Percentiles rank a stretch among this genome's conserved stretches.
These are phyloP conservation scores for Miltochrista miniata DNA, from an alignment of 2,888 invertebrate genomes.

Conservation along the genomic window DNA sequence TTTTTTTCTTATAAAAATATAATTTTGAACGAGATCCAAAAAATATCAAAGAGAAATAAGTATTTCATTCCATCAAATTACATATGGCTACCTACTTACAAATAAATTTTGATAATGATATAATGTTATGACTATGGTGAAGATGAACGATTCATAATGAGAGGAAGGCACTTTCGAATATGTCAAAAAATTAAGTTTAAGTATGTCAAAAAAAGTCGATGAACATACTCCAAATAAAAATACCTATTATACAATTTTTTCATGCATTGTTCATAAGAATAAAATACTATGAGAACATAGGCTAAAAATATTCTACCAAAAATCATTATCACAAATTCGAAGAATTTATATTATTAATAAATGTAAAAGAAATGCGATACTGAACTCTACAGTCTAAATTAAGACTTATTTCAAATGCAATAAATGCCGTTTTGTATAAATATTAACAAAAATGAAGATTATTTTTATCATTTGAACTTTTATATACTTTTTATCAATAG, in stretches of 20 bases:
- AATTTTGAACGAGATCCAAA: conserved; percentile 75
- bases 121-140: conserved; percentile 29
- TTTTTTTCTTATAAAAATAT: conserved; percentile 48
- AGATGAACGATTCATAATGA: no score
- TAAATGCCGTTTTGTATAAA: conserved; percentile 61
- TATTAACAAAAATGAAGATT: conserved; percentile 35
- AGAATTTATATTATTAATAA: conserved; percentile 12
- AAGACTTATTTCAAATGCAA: conserved; percentile 54
- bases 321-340: conserved; percentile 3
- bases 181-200: neutral
- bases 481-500: conserved; percentile 43
- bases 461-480: conserved; percentile 52
- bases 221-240: neutral
- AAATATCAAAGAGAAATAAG: conserved; percentile 52
- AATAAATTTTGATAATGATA: conserved; percentile 52
- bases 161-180: no score
- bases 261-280: neutral
- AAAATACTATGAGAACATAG: neutral
- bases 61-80: conserved; percentile 54
- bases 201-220: neutral
- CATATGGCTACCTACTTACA: conserved; percentile 67
- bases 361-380: conserved; percentile 20
- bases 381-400: conserved; percentile 34
- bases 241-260: neutral
- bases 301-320: conserved; percentile 4